These are phyloP conservation scores for Babylonia areolata DNA, from an alignment of 1,140 invertebrate genomes.

Conservation along the genomic window DNA sequence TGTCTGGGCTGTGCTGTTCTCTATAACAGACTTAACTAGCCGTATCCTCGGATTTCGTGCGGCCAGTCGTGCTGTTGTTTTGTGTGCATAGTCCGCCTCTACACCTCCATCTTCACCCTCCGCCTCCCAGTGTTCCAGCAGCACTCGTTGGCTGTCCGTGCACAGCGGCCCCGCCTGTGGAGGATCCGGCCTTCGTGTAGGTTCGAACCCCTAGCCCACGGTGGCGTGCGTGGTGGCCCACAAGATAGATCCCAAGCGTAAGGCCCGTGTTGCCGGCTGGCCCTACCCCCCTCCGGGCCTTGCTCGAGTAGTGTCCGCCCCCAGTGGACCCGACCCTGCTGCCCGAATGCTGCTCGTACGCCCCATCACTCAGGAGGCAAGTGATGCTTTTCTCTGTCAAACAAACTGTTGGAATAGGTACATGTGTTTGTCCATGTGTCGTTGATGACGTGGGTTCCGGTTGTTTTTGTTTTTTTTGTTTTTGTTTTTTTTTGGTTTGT, in stretches of 20 bases:
- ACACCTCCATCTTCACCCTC: no score
- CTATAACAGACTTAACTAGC: background rate
- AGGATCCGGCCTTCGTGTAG: background rate
- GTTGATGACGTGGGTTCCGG: no score
- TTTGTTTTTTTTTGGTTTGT: no score
- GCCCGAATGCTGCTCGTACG: background rate
- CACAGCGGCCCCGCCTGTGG: background rate
- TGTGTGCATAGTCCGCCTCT: no score
- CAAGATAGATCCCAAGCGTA: constrained; percentile 27
- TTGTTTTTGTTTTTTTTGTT: no score
- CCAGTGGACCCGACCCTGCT: background rate
- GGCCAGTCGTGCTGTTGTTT: no score
- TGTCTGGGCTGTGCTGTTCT: background rate
- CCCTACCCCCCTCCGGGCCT: constrained; percentile 15
- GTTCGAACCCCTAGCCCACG: background rate
- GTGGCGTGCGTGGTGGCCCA: constrained; percentile 20
- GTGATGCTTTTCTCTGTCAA: no score
- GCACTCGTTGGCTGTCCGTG: background rate
- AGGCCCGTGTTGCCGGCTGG: constrained; percentile 22
- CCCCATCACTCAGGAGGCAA: constrained; percentile 11
- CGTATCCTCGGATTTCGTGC: no score
- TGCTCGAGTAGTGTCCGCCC: background rate
- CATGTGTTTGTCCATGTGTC: no score
- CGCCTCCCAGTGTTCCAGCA: background rate
- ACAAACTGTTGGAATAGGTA: no score